Conservation (phyloP, 2,113 vertebrate genomes). For the Theristicus caerulescens region DNA sequence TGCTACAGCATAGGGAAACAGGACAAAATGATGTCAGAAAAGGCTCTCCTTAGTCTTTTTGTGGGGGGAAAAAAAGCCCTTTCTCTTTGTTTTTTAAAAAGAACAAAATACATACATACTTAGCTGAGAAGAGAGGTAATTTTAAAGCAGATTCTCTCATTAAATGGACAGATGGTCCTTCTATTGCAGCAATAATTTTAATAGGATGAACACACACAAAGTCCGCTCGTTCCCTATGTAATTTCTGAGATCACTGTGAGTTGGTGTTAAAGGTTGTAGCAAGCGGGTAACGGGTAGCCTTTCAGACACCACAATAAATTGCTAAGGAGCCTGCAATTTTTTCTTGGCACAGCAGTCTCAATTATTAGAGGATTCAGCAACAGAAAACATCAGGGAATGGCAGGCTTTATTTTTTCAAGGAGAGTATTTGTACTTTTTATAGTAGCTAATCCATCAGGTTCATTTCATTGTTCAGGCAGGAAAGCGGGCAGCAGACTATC, state of each 20-base stretch:
- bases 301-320: not conserved
- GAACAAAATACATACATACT: not conserved
- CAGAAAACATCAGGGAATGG: not conserved
- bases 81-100: not conserved
- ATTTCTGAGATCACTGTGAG: not conserved
- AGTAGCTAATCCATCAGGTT: not conserved
- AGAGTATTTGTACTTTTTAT: not conserved
- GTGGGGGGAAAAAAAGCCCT: fast-evolving
- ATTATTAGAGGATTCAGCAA: not conserved
- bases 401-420: not conserved
- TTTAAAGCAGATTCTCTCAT: not conserved
- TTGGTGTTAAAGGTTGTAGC: not conserved
- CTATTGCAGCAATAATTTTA: not conserved
- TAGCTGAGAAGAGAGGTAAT: not conserved
- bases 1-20: not conserved
- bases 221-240: not conserved
- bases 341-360: not conserved
- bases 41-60: not conserved
- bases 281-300: not conserved
- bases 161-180: not conserved
- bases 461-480: not conserved
- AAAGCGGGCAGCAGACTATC: not conserved
- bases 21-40: not conserved
- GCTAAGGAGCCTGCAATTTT: not conserved
- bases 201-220: not conserved